Conservation (phyloP, 2,888 invertebrate species). For the Dryadula phaetusa region DNA sequence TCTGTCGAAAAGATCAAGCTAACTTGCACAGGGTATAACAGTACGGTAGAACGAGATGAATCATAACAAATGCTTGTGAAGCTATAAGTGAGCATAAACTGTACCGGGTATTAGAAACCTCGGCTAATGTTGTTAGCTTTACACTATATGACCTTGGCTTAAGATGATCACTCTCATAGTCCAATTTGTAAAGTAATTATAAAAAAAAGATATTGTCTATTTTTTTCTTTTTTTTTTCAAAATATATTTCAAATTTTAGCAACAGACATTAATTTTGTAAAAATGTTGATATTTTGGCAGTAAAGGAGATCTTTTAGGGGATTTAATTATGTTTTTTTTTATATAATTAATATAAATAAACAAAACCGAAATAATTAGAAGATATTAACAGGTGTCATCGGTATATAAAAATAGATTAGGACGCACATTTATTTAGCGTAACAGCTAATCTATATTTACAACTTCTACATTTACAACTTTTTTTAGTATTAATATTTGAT, state of each 20-base stretch:
- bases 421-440: slow-evolving; percentile 10
- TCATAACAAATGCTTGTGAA: slow-evolving; percentile 36
- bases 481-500: too few species aligned
- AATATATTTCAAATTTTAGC: too few species aligned
- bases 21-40: too few species aligned
- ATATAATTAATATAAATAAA: too few species aligned
- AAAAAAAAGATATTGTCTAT: not conserved
- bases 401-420: not conserved
- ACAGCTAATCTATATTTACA: not conserved
- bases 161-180: slow-evolving; percentile 9
- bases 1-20: too few species aligned
- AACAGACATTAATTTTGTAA: too few species aligned
- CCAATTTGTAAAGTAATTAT: slow-evolving; percentile 8
- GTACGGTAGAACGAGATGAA: slow-evolving; percentile 27
- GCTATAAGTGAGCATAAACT: slow-evolving; percentile 26
- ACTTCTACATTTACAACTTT: not conserved
- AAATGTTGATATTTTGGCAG: too few species aligned
- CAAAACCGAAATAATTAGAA: too few species aligned
- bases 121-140: slow-evolving; percentile 25
- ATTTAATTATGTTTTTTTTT: too few species aligned
- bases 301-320: too few species aligned
- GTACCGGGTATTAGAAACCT: slow-evolving; percentile 33
- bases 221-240: too few species aligned
- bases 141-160: slow-evolving; percentile 10
- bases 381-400: too few species aligned